Evolutionary conservation across 2,888 invertebrate genomes (phyloP).

Genomic region (Stenurella melanura): DNA sequence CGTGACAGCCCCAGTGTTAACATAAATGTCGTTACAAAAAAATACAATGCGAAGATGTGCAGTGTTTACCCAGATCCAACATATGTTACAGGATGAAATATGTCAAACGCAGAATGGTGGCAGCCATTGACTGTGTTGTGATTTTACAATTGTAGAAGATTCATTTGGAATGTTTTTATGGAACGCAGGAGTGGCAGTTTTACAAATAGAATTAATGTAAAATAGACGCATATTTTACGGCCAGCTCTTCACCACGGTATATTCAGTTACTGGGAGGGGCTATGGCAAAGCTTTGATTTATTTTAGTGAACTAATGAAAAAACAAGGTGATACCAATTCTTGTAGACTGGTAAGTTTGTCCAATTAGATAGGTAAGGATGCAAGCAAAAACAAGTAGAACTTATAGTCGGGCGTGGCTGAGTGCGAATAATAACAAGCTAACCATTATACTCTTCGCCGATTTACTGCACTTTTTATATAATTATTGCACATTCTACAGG

Average conservation of each 20-base stretch:
- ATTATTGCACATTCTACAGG: no score
- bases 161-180: conserved; percentile 53
- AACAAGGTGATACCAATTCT: no score
- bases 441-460: no score
- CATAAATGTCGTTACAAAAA: conserved; percentile 67
- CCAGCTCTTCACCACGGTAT: conserved; percentile 5
- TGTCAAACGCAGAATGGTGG: conserved; percentile 59
- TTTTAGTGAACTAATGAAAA: no score
- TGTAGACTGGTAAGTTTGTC: no score
- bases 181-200: conserved; percentile 42
- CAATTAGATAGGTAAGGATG: no score
- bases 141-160: conserved; percentile 52
- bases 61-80: conserved; percentile 65
- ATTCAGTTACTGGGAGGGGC: background rate
- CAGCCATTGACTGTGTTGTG: conserved; percentile 44
- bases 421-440: no score
- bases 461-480: no score
- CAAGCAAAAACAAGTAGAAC: no score
- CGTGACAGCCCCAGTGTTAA: conserved; percentile 68
- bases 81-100: conserved; percentile 63
- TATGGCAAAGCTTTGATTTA: background rate
- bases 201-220: conserved; percentile 33
- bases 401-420: no score
- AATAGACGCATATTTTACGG: background rate
- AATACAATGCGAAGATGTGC: conserved; percentile 70